Evolutionary conservation across 2,113 vertebrate species (phyloP).

Genomic region (Sakesphorus luctuosus): DNA sequence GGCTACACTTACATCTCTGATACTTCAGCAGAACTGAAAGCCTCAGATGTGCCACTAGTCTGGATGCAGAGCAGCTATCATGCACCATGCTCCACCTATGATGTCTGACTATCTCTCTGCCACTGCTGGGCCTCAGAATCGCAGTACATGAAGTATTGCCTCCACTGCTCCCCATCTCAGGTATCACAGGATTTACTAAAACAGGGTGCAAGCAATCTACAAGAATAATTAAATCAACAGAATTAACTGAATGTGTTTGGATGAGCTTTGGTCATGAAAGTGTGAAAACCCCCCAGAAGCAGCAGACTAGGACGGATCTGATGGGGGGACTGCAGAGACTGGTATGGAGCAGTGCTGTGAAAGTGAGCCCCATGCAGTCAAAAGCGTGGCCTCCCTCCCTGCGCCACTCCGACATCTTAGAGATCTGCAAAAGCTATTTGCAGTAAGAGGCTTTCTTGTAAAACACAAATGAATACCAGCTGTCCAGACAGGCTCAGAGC

Average conservation of each 20-base stretch:
- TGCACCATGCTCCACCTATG: fast-evolving
- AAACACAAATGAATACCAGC: constrained; percentile 80
- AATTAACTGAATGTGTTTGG: neutral
- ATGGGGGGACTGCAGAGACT: fast-evolving
- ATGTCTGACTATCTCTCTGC: fast-evolving
- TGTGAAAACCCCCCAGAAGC: neutral
- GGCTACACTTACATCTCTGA: neutral
- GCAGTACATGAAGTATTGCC: fast-evolving
- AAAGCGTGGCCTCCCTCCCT: neutral
- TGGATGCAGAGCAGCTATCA: neutral
- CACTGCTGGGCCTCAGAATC: neutral
- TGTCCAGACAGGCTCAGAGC: constrained; percentile 43
- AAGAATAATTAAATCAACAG: neutral
- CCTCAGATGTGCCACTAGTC: neutral
- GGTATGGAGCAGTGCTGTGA: neutral
- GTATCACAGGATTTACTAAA: neutral
- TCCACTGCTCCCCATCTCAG: neutral
- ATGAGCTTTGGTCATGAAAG: neutral
- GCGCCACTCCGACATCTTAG: neutral
- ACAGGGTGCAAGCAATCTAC: neutral
- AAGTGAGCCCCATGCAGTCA: neutral
- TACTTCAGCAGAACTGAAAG: neutral
- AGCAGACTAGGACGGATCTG: neutral
- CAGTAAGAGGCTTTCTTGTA: constrained; percentile 75
- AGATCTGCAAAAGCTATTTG: constrained; percentile 74